Evolutionary conservation across 2,797 vertebrate genomes (phyloP).

Genomic region (Sparus aurata): DNA sequence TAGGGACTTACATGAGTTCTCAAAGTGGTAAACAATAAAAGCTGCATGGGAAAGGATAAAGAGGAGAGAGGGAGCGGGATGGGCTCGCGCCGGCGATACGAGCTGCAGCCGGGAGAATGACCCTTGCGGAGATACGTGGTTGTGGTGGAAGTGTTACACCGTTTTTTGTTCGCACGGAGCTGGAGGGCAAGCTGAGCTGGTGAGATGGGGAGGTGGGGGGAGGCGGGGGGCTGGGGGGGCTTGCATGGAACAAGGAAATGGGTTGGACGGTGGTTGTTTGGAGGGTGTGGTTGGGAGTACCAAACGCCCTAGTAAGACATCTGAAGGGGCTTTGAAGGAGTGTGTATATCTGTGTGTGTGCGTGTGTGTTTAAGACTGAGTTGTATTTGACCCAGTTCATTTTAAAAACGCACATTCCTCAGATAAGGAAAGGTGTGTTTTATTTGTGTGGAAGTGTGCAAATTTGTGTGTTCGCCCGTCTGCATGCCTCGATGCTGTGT

Average conservation of each 20-base stretch:
- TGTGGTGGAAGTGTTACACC: slow-evolving; percentile 62
- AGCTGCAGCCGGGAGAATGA: slow-evolving; percentile 18
- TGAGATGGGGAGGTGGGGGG: slow-evolving; percentile 9
- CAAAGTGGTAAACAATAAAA: slow-evolving; percentile 63
- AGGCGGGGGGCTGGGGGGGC: not conserved
- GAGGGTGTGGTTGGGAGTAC: slow-evolving; percentile 28
- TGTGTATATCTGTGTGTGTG: slow-evolving; percentile 4
- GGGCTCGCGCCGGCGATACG: slow-evolving; percentile 1
- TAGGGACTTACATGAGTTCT: slow-evolving; percentile 62
- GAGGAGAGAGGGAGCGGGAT: slow-evolving; percentile 50
- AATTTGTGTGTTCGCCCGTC: not conserved
- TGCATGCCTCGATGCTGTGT: not conserved
- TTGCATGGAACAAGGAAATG: slow-evolving; percentile 39
- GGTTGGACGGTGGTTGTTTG: slow-evolving; percentile 39
- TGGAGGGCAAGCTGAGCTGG: slow-evolving; percentile 41
- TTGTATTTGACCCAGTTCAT: slow-evolving; percentile 71
- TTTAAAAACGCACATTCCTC: slow-evolving; percentile 55
- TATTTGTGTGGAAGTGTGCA: slow-evolving; percentile 13
- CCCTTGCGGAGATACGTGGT: slow-evolving; percentile 37
- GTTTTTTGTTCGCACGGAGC: slow-evolving; percentile 45
- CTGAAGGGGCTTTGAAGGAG: slow-evolving; percentile 51
- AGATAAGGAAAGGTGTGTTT: slow-evolving; percentile 36
- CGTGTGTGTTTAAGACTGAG: slow-evolving; percentile 6
- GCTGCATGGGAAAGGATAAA: slow-evolving; percentile 27
- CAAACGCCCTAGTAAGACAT: slow-evolving; percentile 50